Conservation (phyloP, 2,113 vertebrate species). For the Tetrao urogallus region DNA sequence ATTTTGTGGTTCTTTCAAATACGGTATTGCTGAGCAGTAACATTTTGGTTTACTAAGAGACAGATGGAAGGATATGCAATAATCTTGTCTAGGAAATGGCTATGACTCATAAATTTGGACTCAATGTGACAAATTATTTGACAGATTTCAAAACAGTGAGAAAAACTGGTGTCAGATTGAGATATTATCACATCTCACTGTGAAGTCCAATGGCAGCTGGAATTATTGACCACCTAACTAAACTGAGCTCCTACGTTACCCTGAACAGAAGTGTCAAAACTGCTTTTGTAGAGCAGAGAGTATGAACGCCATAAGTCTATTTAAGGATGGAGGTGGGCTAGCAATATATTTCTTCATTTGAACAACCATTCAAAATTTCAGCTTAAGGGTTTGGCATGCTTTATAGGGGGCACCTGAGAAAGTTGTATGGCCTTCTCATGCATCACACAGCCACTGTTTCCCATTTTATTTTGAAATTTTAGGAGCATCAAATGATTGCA, state of each 20-base stretch:
- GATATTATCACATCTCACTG: slow-evolving; percentile 42
- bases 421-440: accelerated
- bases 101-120: slow-evolving; percentile 71
- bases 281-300: not conserved
- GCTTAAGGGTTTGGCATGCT: not conserved
- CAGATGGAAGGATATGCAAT: slow-evolving; percentile 64
- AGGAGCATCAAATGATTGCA: not conserved
- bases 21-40: slow-evolving; percentile 27
- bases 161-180: slow-evolving; percentile 60
- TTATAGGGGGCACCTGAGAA: not conserved
- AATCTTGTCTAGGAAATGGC: slow-evolving; percentile 49
- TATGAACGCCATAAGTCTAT: accelerated
- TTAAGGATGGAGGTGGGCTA: not conserved
- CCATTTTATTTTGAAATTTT: not conserved
- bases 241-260: not conserved
- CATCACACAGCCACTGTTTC: not conserved
- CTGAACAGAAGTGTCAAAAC: slow-evolving; percentile 19
- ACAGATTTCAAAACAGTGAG: slow-evolving; percentile 70
- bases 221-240: slow-evolving; percentile 63
- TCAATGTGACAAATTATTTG: slow-evolving; percentile 62
- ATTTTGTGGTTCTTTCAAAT: not conserved
- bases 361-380: not conserved
- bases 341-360: not conserved
- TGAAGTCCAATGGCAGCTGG: slow-evolving; percentile 59
- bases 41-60: not conserved